These are phyloP conservation scores for Abramis brama DNA, from an alignment of 2,113 vertebrate genomes.

Conservation along the genomic window DNA sequence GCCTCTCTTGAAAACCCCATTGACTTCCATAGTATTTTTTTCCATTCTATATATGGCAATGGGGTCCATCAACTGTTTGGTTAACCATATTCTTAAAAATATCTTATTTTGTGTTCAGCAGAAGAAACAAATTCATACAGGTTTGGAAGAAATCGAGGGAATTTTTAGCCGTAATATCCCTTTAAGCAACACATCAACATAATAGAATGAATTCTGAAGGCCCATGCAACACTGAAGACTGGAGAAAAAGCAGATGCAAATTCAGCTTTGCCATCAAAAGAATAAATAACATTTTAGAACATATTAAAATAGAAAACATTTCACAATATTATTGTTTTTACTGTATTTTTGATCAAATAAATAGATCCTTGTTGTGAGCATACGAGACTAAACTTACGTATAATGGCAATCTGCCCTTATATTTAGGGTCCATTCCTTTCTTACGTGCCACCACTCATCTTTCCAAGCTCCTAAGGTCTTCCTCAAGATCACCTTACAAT, in stretches of 20 bases:
- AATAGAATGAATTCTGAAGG: not conserved
- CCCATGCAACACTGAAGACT: not conserved
- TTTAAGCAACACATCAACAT: not conserved
- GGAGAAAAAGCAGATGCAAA: not conserved
- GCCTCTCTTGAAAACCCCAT: too few relatives aligned
- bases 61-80: too few relatives aligned
- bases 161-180: too few relatives aligned
- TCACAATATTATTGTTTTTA: not conserved
- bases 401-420: slow-evolving; percentile 84
- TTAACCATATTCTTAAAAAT: too few relatives aligned
- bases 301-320: not conserved
- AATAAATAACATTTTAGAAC: not conserved
- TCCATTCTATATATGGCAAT: too few relatives aligned
- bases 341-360: not conserved
- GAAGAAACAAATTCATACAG: too few relatives aligned
- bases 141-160: too few relatives aligned
- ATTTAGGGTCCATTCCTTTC: slow-evolving; percentile 81
- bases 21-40: too few relatives aligned
- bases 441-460: slow-evolving; percentile 84
- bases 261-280: not conserved
- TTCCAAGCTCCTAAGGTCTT: slow-evolving; percentile 81
- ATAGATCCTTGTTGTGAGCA: not conserved
- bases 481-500: slow-evolving; percentile 69
- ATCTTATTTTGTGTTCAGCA: too few relatives aligned
- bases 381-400: slow-evolving; percentile 72